A percentile compares a stretch with the other conserved stretches of the same genome.
These are phyloP conservation scores for Pycnonotus jocosus DNA, from an alignment of 2,113 vertebrate species.

Conservation along the genomic window DNA sequence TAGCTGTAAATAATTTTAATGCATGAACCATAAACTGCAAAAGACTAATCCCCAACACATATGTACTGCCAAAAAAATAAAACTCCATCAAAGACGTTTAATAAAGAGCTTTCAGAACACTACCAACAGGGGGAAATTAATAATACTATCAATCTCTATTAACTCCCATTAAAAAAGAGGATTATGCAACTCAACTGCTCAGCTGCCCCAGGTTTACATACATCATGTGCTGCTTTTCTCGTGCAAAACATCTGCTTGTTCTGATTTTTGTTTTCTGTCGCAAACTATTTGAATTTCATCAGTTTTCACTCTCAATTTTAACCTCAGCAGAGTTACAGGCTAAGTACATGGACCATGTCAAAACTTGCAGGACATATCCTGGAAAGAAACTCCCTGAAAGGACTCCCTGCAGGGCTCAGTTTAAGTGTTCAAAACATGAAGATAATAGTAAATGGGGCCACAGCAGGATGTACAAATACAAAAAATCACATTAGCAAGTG, in stretches of 20 bases:
- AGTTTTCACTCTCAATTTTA: neutral
- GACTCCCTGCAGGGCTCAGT: neutral
- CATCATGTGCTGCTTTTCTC: neutral
- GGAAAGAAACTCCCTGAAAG: neutral
- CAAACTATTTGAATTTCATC: neutral
- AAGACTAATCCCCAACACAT: neutral
- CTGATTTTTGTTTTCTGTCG: neutral
- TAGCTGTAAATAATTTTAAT: neutral
- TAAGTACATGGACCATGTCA: neutral
- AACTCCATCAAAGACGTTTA: neutral
- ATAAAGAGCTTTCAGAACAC: neutral
- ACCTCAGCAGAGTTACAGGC: neutral
- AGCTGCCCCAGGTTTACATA: neutral
- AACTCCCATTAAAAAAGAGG: neutral
- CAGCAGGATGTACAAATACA: neutral
- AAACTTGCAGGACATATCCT: neutral
- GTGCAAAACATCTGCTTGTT: neutral
- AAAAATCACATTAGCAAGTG: neutral
- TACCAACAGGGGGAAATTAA: neutral
- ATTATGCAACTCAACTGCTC: neutral
- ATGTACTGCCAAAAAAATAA: neutral
- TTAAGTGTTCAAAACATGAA: neutral
- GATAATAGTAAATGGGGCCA: neutral
- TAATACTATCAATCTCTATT: neutral
- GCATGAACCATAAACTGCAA: neutral